Evolutionary conservation across 2,113 vertebrate species (phyloP).

Genomic region (Lanius ludovicianus): DNA sequence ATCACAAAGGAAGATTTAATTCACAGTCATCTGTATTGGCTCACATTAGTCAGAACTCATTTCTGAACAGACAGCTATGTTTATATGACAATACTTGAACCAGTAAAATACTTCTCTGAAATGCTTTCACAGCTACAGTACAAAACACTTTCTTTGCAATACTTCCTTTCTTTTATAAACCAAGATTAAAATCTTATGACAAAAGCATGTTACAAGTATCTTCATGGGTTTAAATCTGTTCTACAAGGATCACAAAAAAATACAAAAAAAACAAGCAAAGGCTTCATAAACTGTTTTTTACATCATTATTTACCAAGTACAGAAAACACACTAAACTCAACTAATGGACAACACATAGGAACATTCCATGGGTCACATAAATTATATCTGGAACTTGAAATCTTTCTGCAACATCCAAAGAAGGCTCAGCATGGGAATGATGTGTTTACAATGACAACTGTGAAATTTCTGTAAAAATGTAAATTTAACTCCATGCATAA

Average conservation of each 20-base stretch:
- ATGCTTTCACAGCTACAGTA: not conserved
- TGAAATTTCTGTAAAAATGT: not conserved
- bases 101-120: not conserved
- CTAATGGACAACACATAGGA: not conserved
- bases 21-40: not conserved
- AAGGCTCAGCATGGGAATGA: not conserved
- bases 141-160: not conserved
- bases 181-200: not conserved
- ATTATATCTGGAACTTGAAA: not conserved
- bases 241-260: not conserved
- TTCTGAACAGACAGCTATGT: not conserved
- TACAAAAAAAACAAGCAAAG: not conserved
- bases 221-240: not conserved
- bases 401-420: not conserved
- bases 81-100: not conserved
- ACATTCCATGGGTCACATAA: not conserved
- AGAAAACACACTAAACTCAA: not conserved
- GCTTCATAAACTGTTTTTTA: not conserved
- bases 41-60: not conserved
- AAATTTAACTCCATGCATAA: not conserved
- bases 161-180: not conserved
- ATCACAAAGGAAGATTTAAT: constrained; percentile 1
- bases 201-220: not conserved
- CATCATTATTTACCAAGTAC: not conserved
- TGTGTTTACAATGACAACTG: not conserved